Conservation (phyloP, 1,140 invertebrate genomes). For the Papilio xuthus region DNA sequence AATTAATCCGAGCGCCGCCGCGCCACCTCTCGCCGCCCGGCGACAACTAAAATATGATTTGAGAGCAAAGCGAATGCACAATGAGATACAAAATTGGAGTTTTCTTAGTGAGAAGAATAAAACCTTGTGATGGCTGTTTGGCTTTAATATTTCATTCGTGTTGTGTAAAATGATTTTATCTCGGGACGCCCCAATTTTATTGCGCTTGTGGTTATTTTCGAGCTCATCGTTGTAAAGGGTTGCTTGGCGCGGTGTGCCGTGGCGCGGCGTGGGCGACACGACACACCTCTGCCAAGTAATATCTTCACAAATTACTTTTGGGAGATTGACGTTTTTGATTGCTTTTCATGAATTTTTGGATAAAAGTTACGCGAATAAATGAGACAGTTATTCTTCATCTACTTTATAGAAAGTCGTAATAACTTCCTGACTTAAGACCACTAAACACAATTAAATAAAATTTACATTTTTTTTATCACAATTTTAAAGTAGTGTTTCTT, state of each 20-base stretch:
- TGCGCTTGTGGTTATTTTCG: constrained; percentile 34
- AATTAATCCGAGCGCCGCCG: constrained; percentile 40
- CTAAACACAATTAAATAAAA: too few species aligned
- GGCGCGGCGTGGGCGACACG: neutral
- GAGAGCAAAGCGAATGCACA: constrained; percentile 62
- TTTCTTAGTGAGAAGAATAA: constrained; percentile 59
- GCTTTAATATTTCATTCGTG: constrained; percentile 56
- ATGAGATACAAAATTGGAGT: constrained; percentile 66
- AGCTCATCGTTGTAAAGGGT: constrained; percentile 23
- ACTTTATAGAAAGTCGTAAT: too few species aligned
- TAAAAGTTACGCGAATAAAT: neutral
- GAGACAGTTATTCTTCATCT: neutral
- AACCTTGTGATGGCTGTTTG: constrained; percentile 49
- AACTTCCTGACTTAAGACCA: too few species aligned
- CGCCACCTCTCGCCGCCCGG: constrained; percentile 21
- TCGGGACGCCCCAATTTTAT: constrained; percentile 22
- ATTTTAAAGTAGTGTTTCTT: too few species aligned
- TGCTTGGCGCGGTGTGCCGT: neutral
- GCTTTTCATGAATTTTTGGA: neutral
- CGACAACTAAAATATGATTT: constrained; percentile 64
- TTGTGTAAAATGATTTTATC: constrained; percentile 50
- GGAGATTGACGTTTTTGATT: neutral
- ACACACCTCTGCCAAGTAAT: constrained; percentile 1
- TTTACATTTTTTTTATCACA: too few species aligned
- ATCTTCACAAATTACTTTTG: constrained; percentile 9